A percentile compares a stretch with the other conserved stretches of the same genome.
These are phyloP conservation scores for Onchidella celtica DNA, from an alignment of 2,888 invertebrate species.

Conservation along the genomic window DNA sequence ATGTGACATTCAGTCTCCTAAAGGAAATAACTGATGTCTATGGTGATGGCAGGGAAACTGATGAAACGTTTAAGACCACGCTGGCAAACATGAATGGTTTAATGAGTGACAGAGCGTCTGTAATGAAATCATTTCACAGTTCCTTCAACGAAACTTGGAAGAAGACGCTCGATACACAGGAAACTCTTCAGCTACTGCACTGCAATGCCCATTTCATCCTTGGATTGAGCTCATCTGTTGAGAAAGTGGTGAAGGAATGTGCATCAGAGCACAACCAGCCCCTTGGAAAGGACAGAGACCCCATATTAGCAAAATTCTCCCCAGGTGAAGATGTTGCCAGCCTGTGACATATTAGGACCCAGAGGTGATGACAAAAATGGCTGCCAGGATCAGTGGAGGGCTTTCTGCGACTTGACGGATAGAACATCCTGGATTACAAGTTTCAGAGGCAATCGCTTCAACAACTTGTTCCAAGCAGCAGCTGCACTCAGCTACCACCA, in stretches of 20 bases:
- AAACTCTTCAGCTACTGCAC: not conserved
- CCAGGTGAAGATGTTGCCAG: not conserved
- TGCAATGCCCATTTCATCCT: not conserved
- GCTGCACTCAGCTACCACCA: constrained; percentile 19
- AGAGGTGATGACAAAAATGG: constrained; percentile 6
- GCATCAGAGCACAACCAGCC: not conserved
- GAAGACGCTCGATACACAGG: not conserved
- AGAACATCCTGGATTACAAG: not conserved
- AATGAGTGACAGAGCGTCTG: not conserved
- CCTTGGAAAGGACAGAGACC: not conserved
- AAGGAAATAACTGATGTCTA: not conserved
- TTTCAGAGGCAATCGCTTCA: constrained; percentile 18
- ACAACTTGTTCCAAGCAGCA: constrained; percentile 1
- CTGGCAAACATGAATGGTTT: not conserved
- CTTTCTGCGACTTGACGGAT: not conserved
- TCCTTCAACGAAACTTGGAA: not conserved
- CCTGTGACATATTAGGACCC: constrained; percentile 10
- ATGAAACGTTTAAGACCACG: not conserved
- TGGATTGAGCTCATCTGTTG: not conserved
- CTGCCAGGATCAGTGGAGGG: not conserved
- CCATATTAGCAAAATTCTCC: not conserved
- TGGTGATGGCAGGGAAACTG: not conserved
- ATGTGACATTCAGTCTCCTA: not conserved
- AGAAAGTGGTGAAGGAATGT: not conserved
- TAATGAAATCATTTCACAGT: not conserved